These are phyloP conservation scores for Zaprionus bogoriensis DNA, from an alignment of 2,888 invertebrate genomes.

Conservation along the genomic window DNA sequence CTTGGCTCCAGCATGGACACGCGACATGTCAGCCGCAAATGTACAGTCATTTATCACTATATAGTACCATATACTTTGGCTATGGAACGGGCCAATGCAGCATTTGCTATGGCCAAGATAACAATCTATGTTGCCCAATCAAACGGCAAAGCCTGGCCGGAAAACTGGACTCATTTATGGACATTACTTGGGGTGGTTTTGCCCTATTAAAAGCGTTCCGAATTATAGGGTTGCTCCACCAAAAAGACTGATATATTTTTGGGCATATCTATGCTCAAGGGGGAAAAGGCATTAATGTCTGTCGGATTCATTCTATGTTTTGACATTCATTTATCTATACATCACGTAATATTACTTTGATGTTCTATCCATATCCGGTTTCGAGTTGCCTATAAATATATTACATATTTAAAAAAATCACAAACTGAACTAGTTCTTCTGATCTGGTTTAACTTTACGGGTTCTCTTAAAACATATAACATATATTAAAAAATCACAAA, in stretches of 20 bases:
- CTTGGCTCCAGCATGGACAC: slow-evolving; percentile 23
- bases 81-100: slow-evolving; percentile 12
- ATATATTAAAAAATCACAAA: too few relatives aligned
- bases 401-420: too few relatives aligned
- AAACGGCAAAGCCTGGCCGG: too few relatives aligned
- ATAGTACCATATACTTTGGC: neutral
- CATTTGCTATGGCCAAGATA: slow-evolving; percentile 36
- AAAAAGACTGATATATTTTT: too few relatives aligned
- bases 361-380: too few relatives aligned
- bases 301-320: too few relatives aligned
- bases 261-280: neutral
- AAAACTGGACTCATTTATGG: neutral
- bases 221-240: slow-evolving; percentile 26
- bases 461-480: neutral
- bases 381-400: too few relatives aligned
- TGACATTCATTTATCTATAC: too few relatives aligned
- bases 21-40: slow-evolving; percentile 26
- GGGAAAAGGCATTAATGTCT: neutral
- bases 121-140: slow-evolving; percentile 33
- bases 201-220: neutral
- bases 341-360: too few relatives aligned
- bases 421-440: too few relatives aligned
- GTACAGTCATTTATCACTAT: slow-evolving; percentile 2
- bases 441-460: too few relatives aligned
- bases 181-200: slow-evolving; percentile 10